Percentiles rank a stretch among this genome's conserved stretches.
phyloP scores from a whole-genome alignment of 2,797 vertebrate species.

The Gallinago nigripennis region DNA sequence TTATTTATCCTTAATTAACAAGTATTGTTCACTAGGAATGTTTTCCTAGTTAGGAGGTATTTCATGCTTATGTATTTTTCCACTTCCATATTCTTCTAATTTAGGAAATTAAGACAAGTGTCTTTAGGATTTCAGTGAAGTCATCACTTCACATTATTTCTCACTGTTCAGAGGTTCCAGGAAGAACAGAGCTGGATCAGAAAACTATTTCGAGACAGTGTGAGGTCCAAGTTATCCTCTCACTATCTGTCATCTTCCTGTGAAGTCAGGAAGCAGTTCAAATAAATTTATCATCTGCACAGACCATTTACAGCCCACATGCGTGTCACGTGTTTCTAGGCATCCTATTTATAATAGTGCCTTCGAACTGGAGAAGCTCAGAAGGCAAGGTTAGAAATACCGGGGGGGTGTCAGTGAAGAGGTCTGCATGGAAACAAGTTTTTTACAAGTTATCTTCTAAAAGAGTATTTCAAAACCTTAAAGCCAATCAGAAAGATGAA shows the following conservation, averaged over 20 bases:
- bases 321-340: neutral
- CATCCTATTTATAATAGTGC: neutral
- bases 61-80: neutral
- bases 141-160: neutral
- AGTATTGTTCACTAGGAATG: neutral
- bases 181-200: neutral
- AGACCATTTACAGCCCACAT: neutral
- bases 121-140: neutral
- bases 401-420: neutral
- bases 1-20: neutral
- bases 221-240: neutral
- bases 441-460: neutral
- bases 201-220: neutral
- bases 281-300: neutral
- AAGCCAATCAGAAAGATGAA: neutral
- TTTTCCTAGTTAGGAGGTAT: neutral
- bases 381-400: neutral
- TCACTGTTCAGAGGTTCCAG: neutral
- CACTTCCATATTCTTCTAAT: neutral
- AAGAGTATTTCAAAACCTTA: neutral
- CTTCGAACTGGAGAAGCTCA: neutral
- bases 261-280: neutral
- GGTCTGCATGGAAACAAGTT: neutral
- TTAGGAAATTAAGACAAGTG: neutral
- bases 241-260: neutral